Base-by-base conservation (phyloP, 2,797 vertebrate genomes). In the Furcifer pardalis region DNA sequence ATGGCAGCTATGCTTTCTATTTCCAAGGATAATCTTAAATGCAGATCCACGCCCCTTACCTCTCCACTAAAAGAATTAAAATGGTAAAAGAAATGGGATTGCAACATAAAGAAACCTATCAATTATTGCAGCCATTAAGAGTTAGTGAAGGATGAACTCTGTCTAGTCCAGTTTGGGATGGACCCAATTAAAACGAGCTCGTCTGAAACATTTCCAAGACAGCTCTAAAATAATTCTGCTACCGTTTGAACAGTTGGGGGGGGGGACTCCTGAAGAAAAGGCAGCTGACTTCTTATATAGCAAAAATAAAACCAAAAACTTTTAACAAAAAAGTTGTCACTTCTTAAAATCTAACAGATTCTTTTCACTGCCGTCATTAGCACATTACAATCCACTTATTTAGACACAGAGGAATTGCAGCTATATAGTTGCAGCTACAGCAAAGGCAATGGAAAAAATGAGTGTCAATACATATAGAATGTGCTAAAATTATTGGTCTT, bases 1-100 rank as follows among this genome's bases (percentile, higher is more conserved):
- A 77, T 79, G 71, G 1, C 69, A 89, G 40, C 46, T 19, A 2
- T 86, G 81, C 69, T 86, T 75, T 59, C 2, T 79, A 32, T 75
- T 89, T 83, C 65, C 27, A 49, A 63, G 32, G 60, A 52, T 71
- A 77, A 25, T 40, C 56, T 59, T 32, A 52, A 86, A 77, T 69
- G 79, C 19, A 77, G 44, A 37, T 27, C 25, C 30, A 12, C 27
- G 19, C 23, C 27, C 17, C 25, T 49, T 49, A 30, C 19, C 42
- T 69, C 72, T 12, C 13, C n/a, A 23, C 23, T 46, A 5, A 52
- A 73, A 23, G 32, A 19, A 68, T 15, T 40, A 30, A 23, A 15
- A 2, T 17, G 35, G 30, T 30, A 44, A 46, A 79, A 71, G 6
- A 52, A 40, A 37, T 77, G 10, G 5, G 21, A 63, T 73, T 81